Conservation (phyloP, 2,797 vertebrate genomes). For the Coregonus suidteri region DNA sequence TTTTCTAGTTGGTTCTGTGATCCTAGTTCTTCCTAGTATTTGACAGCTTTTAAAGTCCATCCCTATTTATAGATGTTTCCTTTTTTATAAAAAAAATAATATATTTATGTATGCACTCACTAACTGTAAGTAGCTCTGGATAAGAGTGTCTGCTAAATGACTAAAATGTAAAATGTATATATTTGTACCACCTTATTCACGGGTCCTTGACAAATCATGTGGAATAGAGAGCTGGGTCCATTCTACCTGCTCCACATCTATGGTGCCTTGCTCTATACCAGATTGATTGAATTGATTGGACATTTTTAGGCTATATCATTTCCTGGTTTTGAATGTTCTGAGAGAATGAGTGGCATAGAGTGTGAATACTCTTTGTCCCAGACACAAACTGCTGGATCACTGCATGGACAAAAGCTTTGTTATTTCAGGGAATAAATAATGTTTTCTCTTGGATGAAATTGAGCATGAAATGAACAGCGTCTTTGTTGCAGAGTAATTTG, state of each 20-base stretch:
- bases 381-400: neutral
- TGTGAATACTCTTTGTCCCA: neutral
- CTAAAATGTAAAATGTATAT: neutral
- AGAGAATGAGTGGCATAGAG: neutral
- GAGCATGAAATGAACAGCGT: constrained; percentile 51
- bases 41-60: neutral
- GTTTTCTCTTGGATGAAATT: constrained; percentile 43
- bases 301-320: neutral
- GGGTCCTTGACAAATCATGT: neutral
- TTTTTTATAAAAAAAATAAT: neutral
- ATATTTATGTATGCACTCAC: too few relatives aligned
- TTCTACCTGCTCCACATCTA: neutral
- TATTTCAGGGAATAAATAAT: neutral
- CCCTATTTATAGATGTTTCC: neutral
- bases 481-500: constrained; percentile 33
- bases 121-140: too few relatives aligned
- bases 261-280: neutral
- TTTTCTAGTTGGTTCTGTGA: neutral
- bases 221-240: neutral
- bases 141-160: too few relatives aligned
- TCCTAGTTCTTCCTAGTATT: neutral
- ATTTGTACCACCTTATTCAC: neutral
- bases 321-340: neutral
- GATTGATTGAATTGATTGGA: neutral
- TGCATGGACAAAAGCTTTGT: neutral